phyloP scores from a whole-genome alignment of 2,113 vertebrate genomes.

The Crotophaga sulcirostris region DNA sequence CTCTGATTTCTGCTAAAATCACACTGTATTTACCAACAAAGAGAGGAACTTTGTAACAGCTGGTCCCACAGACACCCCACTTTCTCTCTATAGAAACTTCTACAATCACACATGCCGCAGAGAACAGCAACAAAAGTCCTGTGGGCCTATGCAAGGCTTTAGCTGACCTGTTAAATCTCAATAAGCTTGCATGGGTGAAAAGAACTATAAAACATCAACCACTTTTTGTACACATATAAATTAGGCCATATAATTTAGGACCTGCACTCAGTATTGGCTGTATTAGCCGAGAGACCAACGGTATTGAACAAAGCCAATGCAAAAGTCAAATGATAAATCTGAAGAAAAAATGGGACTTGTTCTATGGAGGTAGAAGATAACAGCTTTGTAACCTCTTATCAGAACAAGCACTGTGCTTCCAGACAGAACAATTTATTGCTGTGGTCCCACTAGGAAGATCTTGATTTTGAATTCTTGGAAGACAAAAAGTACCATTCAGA shows the following conservation, averaged over 20 bases:
- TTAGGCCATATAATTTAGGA: background rate
- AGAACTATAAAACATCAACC: background rate
- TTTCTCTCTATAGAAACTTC: background rate
- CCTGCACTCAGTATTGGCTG: background rate
- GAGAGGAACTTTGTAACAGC: background rate
- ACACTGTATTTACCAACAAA: background rate
- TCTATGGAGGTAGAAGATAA: background rate
- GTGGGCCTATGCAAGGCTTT: background rate
- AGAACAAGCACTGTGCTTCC: background rate
- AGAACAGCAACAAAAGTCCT: background rate
- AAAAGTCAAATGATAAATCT: background rate
- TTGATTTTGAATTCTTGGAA: background rate
- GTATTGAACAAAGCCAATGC: background rate
- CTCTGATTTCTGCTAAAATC: background rate
- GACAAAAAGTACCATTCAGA: background rate
- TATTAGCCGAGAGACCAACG: background rate
- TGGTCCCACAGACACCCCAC: background rate
- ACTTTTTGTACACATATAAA: background rate
- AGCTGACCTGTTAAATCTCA: background rate
- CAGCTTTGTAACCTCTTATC: background rate
- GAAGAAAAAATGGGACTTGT: background rate
- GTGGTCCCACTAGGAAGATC: background rate
- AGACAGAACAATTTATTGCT: background rate
- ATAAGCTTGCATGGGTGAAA: background rate
- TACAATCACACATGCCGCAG: fast-evolving